Conservation (phyloP, 1,140 invertebrate species). For the Drosophila orena region DNA sequence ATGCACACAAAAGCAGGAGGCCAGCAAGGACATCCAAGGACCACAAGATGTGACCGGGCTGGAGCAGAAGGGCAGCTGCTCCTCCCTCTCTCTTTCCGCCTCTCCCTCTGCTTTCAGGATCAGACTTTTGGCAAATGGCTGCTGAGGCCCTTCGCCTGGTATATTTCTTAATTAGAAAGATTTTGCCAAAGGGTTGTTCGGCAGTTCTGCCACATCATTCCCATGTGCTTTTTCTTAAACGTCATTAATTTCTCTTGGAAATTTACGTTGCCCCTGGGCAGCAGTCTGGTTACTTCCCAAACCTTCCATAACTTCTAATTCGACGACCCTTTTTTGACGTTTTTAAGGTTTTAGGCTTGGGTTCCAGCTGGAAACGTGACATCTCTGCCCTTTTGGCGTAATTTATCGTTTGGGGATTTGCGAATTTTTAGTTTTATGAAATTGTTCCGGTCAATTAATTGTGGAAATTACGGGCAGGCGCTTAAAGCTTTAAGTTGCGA, state of each 20-base stretch:
- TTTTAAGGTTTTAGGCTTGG: slow-evolving; percentile 21
- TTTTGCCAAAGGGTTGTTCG: slow-evolving; percentile 73
- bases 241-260: slow-evolving; percentile 75
- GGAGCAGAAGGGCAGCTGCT: slow-evolving; percentile 46
- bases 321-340: slow-evolving; percentile 65
- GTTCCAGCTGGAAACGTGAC: slow-evolving; percentile 60
- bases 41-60: slow-evolving; percentile 52
- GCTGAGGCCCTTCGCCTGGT: slow-evolving; percentile 37
- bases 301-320: slow-evolving; percentile 31
- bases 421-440: slow-evolving; percentile 78
- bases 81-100: neutral
- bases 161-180: slow-evolving; percentile 83
- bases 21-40: slow-evolving; percentile 38
- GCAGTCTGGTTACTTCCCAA: slow-evolving; percentile 22
- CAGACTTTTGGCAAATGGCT: slow-evolving; percentile 52
- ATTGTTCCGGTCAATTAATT: slow-evolving; percentile 83
- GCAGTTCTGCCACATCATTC: neutral
- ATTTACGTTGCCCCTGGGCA: slow-evolving; percentile 69
- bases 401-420: slow-evolving; percentile 67
- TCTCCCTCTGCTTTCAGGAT: neutral
- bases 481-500: slow-evolving; percentile 59
- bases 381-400: slow-evolving; percentile 50
- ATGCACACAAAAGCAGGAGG: slow-evolving; percentile 68
- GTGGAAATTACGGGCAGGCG: slow-evolving; percentile 50
- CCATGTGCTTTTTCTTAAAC: slow-evolving; percentile 58